Evolutionary conservation across 2,888 invertebrate species (phyloP), one percentile per base, ranked within the genome.

Genomic region (Dorcus hopei): DNA sequence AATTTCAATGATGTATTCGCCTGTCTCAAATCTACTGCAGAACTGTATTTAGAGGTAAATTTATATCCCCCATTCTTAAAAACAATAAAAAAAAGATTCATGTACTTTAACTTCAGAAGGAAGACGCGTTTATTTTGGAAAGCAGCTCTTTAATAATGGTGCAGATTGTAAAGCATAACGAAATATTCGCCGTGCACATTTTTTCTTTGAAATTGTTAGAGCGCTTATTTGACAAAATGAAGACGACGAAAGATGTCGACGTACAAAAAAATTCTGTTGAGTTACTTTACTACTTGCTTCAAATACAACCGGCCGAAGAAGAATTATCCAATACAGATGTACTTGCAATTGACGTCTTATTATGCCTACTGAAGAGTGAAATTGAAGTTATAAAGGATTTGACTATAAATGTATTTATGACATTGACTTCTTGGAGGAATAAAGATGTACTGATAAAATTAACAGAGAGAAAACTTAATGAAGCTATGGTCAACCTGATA

Each of bases 401-500:
- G 19, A 41, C 52, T n/a, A 52, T 52, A 2, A 41, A 39, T 16
- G 11, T 41, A 14, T 19, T 52, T 11, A 11, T 40, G 3, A 52
- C 5, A 40, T 23, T 40, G 9, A 9, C 38, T 16, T 39, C n/a
- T 11, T 52, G 52, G 52, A 52, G 40, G 23, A n/a, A n/a, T 9
- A 41, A 40, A 39, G 9, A n/a, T 8, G 11, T 52, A 6, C 38
- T 38, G 38, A 19, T 23, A 4, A 39, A 38, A 39, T n/a, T 40
- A 3, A 39, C 19, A 5, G 14, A 40, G 23, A 14, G 8, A 23
- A 14, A 39, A 39, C 26, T 52, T 19, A 14, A 16, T 5, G 14
- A 52, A 14, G 52, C 40, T 40, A 52, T 52, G 52, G 14, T 52
- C 23, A 9, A 11, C 41, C 8, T 52, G 16, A 39, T 52, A 16